Conservation (phyloP, 2,888 invertebrate genomes). For the Biston betularia region DNA sequence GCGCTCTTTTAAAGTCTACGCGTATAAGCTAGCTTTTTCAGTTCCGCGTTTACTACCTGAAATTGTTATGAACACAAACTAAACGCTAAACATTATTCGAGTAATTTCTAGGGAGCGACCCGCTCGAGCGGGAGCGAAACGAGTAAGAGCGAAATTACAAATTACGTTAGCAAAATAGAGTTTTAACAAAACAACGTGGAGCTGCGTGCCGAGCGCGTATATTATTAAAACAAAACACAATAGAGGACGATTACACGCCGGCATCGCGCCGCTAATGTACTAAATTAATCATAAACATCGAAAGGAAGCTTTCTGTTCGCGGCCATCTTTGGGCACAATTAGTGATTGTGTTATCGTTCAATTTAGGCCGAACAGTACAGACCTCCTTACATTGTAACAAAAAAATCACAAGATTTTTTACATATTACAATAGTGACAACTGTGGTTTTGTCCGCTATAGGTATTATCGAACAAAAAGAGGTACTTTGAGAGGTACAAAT, state of each 20-base stretch:
- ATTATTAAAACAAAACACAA: slow-evolving; percentile 61
- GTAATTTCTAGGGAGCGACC: slow-evolving; percentile 25
- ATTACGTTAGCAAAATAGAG: slow-evolving; percentile 37
- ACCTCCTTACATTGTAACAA: background rate
- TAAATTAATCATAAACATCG: slow-evolving; percentile 60
- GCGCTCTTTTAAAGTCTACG: background rate
- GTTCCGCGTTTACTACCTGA: slow-evolving; percentile 4
- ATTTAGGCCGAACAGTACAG: slow-evolving; percentile 48
- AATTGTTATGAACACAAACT: slow-evolving; percentile 56
- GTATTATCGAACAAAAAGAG: too few relatives aligned
- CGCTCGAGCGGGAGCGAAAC: slow-evolving; percentile 21
- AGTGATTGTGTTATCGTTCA: slow-evolving; percentile 59
- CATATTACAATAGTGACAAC: background rate
- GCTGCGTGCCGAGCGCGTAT: slow-evolving; percentile 26
- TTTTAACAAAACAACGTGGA: slow-evolving; percentile 35
- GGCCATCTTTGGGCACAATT: slow-evolving; percentile 52
- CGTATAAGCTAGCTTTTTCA: slow-evolving; percentile 4
- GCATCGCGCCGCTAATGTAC: slow-evolving; percentile 47
- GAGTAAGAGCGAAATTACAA: slow-evolving; percentile 31
- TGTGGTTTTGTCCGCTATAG: too few relatives aligned
- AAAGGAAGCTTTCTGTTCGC: slow-evolving; percentile 42
- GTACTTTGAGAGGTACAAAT: too few relatives aligned
- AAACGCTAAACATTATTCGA: slow-evolving; percentile 56
- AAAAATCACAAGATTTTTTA: background rate
- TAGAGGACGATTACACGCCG: slow-evolving; percentile 47